Base-by-base conservation (phyloP, 1,140 invertebrate genomes). In the Pararge aegeria region DNA sequence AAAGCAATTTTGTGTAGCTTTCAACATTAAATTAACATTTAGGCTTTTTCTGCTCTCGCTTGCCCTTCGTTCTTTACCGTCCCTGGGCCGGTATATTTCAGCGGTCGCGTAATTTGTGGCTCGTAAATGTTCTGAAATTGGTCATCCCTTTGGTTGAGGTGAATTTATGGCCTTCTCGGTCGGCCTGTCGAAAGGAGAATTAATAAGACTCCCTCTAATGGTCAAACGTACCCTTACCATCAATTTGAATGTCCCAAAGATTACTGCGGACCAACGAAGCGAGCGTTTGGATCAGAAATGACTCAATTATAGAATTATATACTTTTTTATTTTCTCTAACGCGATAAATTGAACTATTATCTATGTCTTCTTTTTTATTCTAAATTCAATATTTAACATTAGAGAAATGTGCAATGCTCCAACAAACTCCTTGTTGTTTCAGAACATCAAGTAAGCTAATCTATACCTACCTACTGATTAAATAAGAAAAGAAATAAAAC, bases 81-180 rank as follows among this genome's bases (percentile, higher is more conserved):
- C 70, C 77, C 67, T 62, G 61, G 70, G 65, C 76, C 73, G 85
- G 84, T 89, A 89, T 89, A 88, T 89, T 88, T 89, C 83, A 83
- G 79, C 77, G 83, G 84, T 86, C 81, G 80, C 80, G 87, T 89
- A 89, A 89, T 89, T 89, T 89, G 84, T 89, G 84, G 87, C 80
- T 84, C 87, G 87, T 89, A 89, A 89, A 89, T 89, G 87, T 87
- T 88, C 85, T 84, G 83, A 89, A 89, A 89, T 89, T 89, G 87
- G 87, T 89, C 87, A 89, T 89, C 87, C 87, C 85, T 89, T 89
- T 87, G 87, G 84, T 86, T 82, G 83, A 87, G 85, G 84, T 87
- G 82, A 87, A 89, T 89, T 89, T 89, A 89, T 89, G 79, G 80
- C 79, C 81, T 85, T 66, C 81, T 89, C 84, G 87, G 82, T 80